A percentile compares a stretch with the other conserved stretches of the same genome.
phyloP scores from a whole-genome alignment of 2,797 vertebrate genomes.

The Falco peregrinus region DNA sequence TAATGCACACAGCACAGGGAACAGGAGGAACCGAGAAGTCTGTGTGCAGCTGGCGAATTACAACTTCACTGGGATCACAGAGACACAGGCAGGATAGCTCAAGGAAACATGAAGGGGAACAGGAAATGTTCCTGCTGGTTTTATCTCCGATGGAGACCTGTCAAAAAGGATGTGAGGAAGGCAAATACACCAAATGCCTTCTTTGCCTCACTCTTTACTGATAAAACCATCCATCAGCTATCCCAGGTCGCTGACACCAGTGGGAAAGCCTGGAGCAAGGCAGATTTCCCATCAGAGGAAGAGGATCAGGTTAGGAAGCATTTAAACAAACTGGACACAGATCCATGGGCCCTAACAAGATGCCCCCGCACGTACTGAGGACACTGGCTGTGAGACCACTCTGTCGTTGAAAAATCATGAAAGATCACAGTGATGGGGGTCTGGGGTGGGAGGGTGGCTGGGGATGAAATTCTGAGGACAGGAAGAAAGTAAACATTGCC shows the following conservation, averaged over 20 bases:
- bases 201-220: neutral
- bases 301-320: neutral
- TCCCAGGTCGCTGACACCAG: neutral
- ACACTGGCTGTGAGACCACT: neutral
- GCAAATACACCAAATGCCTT: neutral
- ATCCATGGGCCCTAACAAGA: neutral
- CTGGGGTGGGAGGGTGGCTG: too few species aligned
- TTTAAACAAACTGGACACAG: neutral
- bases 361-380: neutral
- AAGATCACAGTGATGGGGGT: neutral
- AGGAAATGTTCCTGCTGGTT: neutral
- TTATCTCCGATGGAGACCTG: neutral
- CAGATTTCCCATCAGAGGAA: neutral
- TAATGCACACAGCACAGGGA: neutral
- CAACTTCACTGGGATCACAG: neutral
- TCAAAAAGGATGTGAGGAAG: neutral
- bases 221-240: neutral
- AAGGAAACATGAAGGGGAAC: rapidly evolving
- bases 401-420: neutral
- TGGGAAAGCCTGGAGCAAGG: neutral
- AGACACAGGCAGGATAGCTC: rapidly evolving
- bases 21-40: neutral
- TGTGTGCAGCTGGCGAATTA: neutral
- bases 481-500: neutral
- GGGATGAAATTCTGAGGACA: neutral